phyloP scores from a whole-genome alignment of 2,797 vertebrate species.

The Darevskia nairensis region DNA sequence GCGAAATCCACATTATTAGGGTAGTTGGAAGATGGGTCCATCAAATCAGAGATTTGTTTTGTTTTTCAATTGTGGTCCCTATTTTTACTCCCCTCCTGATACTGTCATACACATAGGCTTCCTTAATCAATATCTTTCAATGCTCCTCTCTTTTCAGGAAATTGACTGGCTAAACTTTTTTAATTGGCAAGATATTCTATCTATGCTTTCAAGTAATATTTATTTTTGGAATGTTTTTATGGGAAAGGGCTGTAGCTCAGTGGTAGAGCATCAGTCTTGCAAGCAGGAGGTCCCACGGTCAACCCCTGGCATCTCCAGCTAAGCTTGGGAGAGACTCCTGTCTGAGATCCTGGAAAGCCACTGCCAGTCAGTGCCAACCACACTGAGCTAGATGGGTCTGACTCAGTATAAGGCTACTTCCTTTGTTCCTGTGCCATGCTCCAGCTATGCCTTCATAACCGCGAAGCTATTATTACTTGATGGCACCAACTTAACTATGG shows the following conservation, averaged over 20 bases:
- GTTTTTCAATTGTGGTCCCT: neutral
- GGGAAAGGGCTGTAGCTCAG: no score
- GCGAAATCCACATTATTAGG: neutral
- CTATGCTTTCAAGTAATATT: neutral
- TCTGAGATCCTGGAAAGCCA: no score
- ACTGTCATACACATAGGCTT: neutral
- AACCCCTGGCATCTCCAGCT: no score
- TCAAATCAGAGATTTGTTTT: neutral
- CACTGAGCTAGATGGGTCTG: no score
- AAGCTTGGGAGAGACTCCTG: no score
- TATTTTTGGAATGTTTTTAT: neutral
- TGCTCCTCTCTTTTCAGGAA: neutral
- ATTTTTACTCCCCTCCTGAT: neutral
- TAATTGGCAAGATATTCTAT: neutral
- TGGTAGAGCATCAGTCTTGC: no score
- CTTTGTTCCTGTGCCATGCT: neutral
- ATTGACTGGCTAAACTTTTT: slow-evolving; percentile 43
- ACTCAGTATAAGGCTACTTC: no score
- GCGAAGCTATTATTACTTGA: neutral
- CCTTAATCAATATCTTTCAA: slow-evolving; percentile 32
- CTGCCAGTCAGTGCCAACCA: no score
- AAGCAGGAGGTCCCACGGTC: no score
- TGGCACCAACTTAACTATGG: neutral
- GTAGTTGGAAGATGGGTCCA: rapidly evolving
- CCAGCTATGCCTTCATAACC: neutral